A percentile compares a stretch with the other conserved stretches of the same genome.
Evolutionary conservation across 2,113 vertebrate genomes (phyloP).

Genomic region (Harpagus bidentatus): DNA sequence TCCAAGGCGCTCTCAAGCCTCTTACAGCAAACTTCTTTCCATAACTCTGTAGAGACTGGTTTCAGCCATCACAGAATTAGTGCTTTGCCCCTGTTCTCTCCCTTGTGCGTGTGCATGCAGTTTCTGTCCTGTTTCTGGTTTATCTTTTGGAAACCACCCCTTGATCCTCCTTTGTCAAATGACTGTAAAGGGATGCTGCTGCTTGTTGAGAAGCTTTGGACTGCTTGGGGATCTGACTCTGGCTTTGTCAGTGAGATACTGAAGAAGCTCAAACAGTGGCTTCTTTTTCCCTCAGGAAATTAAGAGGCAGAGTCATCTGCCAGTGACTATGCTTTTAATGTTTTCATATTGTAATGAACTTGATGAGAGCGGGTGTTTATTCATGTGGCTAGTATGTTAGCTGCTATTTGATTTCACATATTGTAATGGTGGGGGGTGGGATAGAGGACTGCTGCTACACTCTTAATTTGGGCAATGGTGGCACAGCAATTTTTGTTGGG

Average conservation of each 20-base stretch:
- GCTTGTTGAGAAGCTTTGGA: neutral
- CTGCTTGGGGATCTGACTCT: neutral
- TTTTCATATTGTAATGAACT: neutral
- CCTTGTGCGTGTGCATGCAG: neutral
- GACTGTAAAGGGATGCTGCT: neutral
- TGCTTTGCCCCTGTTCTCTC: neutral
- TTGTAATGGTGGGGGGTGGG: neutral
- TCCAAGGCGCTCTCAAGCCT: neutral
- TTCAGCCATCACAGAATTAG: neutral
- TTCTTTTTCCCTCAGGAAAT: neutral
- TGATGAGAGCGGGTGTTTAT: neutral
- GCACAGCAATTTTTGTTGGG: neutral
- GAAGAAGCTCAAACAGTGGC: neutral
- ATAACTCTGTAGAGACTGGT: neutral
- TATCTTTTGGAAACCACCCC: neutral
- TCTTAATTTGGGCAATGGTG: neutral
- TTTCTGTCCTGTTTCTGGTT: neutral
- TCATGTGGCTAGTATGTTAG: neutral
- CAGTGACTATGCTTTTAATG: neutral
- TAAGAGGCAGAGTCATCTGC: neutral
- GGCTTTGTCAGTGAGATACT: neutral
- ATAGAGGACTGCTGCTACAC: neutral
- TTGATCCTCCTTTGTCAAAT: neutral
- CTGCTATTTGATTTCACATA: neutral
- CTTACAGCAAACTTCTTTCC: neutral